These are phyloP conservation scores for Mus spretus DNA, from an alignment of 2,797 vertebrate species.

Conservation along the genomic window DNA sequence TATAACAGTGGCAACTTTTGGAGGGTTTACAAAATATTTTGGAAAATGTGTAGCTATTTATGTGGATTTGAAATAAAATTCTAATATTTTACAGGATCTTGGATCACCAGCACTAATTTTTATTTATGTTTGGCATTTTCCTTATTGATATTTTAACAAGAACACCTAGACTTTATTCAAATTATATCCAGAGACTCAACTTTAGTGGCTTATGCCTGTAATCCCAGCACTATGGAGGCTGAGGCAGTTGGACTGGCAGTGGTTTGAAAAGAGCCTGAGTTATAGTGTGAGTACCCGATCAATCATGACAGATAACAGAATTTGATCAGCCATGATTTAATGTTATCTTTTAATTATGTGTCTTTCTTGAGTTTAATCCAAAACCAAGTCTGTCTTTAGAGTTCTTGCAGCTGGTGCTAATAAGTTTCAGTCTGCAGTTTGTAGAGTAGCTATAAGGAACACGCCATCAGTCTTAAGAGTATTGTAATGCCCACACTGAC, in stretches of 20 bases:
- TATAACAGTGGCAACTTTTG: background rate
- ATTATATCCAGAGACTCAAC: background rate
- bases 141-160: background rate
- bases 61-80: background rate
- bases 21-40: conserved; percentile 10
- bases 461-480: background rate
- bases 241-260: background rate
- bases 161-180: background rate
- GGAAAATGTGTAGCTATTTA: conserved; percentile 28
- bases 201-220: background rate
- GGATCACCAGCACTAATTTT: conserved; percentile 6
- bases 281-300: background rate
- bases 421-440: background rate
- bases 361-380: background rate
- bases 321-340: background rate
- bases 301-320: background rate
- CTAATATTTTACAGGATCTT: background rate
- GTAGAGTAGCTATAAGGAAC: background rate
- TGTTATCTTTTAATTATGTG: background rate
- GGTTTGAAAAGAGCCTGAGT: too few species aligned
- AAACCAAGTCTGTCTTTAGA: background rate
- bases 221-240: background rate
- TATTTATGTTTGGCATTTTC: background rate
- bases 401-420: background rate
- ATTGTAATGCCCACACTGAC: background rate